phyloP scores from a whole-genome alignment of 2,888 invertebrate species.

The Cataglyphis altisquamis region DNA sequence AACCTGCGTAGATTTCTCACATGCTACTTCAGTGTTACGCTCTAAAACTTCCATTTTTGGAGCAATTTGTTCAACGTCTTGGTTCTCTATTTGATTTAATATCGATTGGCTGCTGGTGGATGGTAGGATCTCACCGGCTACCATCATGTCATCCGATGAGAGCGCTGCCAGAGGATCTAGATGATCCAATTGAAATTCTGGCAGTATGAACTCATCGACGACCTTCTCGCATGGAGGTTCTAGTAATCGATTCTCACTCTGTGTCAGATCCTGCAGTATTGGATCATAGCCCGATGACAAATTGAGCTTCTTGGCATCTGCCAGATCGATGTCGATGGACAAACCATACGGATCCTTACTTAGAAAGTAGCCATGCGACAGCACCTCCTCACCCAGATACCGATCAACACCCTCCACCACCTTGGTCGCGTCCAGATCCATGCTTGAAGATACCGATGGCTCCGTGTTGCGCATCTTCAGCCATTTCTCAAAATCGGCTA shows the following conservation, averaged over 20 bases:
- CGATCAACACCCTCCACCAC: conserved; percentile 78
- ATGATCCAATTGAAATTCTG: conserved; percentile 82
- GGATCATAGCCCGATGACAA: conserved; percentile 78
- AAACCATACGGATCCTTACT: conserved; percentile 79
- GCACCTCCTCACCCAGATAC: conserved; percentile 78
- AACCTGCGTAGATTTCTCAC: conserved; percentile 59
- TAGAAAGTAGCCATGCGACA: conserved; percentile 78
- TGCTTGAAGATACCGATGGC: conserved; percentile 77
- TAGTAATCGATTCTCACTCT: conserved; percentile 77
- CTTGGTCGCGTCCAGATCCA: conserved; percentile 81
- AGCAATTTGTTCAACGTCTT: background rate
- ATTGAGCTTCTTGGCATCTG: conserved; percentile 78
- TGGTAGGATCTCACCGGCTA: conserved; percentile 81
- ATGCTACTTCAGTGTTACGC: conserved; percentile 32
- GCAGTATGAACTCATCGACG: conserved; percentile 79
- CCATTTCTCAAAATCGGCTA: conserved; percentile 84
- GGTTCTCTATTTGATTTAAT: conserved; percentile 36
- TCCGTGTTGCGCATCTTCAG: conserved; percentile 77
- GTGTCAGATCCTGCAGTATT: conserved; percentile 78
- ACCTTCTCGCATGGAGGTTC: conserved; percentile 78
- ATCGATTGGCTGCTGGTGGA: conserved; percentile 74
- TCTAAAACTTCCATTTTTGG: background rate
- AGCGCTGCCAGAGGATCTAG: conserved; percentile 78
- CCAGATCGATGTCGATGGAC: conserved; percentile 79
- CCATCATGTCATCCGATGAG: conserved; percentile 81